Evolutionary conservation across 2,888 invertebrate genomes (phyloP).

Genomic region (Drosophila affinis): DNA sequence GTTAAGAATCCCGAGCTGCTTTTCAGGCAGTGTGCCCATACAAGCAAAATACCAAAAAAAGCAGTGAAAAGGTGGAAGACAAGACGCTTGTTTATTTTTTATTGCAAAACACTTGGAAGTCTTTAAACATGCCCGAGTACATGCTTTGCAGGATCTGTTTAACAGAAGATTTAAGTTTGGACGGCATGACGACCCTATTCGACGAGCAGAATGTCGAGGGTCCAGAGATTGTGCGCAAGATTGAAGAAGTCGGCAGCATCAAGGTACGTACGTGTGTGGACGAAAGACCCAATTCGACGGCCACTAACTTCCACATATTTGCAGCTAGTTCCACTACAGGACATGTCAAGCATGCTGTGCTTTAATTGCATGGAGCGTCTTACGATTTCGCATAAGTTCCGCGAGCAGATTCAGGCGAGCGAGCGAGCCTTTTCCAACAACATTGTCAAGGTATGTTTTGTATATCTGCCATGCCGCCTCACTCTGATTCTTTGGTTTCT

Average conservation of each 20-base stretch:
- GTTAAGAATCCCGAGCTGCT: background rate
- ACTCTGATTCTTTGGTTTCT: background rate
- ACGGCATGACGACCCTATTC: conserved; percentile 77
- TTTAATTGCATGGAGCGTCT: conserved; percentile 72
- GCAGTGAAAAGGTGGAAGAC: background rate
- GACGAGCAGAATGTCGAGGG: conserved; percentile 68
- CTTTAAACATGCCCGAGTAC: conserved; percentile 68
- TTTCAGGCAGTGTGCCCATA: background rate
- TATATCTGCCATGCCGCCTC: background rate
- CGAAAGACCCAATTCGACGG: background rate
- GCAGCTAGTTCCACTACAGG: conserved; percentile 76
- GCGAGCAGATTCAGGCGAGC: conserved; percentile 80
- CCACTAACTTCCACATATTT: background rate
- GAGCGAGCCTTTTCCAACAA: conserved; percentile 77
- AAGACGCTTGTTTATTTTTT: conserved; percentile 35
- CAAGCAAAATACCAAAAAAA: background rate
- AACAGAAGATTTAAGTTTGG: conserved; percentile 68
- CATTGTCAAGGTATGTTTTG: conserved; percentile 68
- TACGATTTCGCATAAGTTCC: conserved; percentile 76
- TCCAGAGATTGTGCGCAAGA: conserved; percentile 73
- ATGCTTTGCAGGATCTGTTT: conserved; percentile 81
- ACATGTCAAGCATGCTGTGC: conserved; percentile 81
- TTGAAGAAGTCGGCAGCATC: conserved; percentile 81
- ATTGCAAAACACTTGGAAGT: background rate
- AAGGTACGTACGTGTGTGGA: conserved; percentile 53